Evolutionary conservation across 2,797 vertebrate species (phyloP).

Genomic region (Oophaga sylvatica): DNA sequence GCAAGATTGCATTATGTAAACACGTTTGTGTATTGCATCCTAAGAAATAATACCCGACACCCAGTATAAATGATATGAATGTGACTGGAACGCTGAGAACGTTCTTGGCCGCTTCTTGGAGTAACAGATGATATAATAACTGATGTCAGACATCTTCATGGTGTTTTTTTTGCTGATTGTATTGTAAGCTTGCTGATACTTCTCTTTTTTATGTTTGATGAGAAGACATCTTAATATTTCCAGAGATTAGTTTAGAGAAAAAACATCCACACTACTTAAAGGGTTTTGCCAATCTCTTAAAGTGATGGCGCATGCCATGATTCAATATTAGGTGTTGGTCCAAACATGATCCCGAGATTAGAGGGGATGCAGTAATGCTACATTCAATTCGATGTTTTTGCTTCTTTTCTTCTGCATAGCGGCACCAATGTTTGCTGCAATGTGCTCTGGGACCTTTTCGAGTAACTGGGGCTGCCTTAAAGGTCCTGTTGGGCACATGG

Average conservation of each 20-base stretch:
- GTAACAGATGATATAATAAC: constrained; percentile 17
- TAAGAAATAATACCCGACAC: constrained; percentile 22
- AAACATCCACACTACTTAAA: not conserved
- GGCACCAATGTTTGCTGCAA: too few relatives aligned
- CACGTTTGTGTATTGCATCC: constrained; percentile 5
- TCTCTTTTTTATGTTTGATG: not conserved
- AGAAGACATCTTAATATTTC: not conserved
- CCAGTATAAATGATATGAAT: constrained; percentile 20
- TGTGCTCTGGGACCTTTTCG: too few relatives aligned
- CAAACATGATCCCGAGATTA: too few relatives aligned
- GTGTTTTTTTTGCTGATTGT: not conserved
- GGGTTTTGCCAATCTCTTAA: too few relatives aligned
- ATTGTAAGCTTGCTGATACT: not conserved
- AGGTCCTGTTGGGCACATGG: too few relatives aligned
- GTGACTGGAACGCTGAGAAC: not conserved
- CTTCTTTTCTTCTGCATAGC: too few relatives aligned
- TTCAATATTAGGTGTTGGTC: too few relatives aligned
- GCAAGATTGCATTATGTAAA: constrained; percentile 33
- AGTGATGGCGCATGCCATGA: too few relatives aligned
- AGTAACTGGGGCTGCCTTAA: too few relatives aligned
- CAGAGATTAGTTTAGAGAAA: not conserved
- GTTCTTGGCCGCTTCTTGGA: not conserved
- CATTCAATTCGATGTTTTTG: too few relatives aligned
- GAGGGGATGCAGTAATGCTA: too few relatives aligned
- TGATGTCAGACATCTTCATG: not conserved